phyloP scores from a whole-genome alignment of 2,113 vertebrate species.

The Paraplagusia blochii region DNA sequence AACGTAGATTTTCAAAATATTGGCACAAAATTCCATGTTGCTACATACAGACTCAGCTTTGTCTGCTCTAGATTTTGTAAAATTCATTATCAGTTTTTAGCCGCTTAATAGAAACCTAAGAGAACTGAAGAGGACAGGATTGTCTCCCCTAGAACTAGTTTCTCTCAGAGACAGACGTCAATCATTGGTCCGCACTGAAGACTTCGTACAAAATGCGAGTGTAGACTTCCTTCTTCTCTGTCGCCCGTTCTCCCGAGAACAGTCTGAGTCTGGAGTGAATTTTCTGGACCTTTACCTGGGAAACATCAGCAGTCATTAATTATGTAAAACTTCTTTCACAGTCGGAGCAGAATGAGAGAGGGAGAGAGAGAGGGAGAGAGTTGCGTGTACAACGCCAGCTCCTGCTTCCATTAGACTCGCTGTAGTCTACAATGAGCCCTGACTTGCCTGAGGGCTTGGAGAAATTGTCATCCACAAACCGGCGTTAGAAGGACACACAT shows the following conservation, averaged over 20 bases:
- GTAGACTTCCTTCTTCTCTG: slow-evolving; percentile 76
- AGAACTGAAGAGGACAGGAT: too few relatives aligned
- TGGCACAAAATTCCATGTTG: too few relatives aligned
- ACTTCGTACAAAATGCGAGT: slow-evolving; percentile 80
- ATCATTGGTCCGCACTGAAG: slow-evolving; percentile 68
- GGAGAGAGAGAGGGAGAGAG: too few relatives aligned
- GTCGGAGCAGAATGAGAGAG: slow-evolving; percentile 64
- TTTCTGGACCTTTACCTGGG: slow-evolving; percentile 78
- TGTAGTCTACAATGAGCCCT: slow-evolving; percentile 71
- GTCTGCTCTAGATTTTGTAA: too few relatives aligned
- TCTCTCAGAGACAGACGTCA: slow-evolving; percentile 65
- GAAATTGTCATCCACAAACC: slow-evolving; percentile 65
- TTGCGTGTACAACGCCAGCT: slow-evolving; percentile 57
- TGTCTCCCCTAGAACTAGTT: slow-evolving; percentile 1
- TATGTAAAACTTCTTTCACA: slow-evolving; percentile 78
- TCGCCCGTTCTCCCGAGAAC: slow-evolving; percentile 66
- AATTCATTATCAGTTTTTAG: too few relatives aligned
- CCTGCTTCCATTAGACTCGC: slow-evolving; percentile 74
- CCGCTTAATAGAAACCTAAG: too few relatives aligned
- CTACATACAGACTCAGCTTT: too few relatives aligned
- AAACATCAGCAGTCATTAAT: slow-evolving; percentile 84
- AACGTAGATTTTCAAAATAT: too few relatives aligned
- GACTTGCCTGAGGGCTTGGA: slow-evolving; percentile 62
- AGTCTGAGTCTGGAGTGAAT: slow-evolving; percentile 71
- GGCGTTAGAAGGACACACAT: slow-evolving; percentile 47